phyloP scores from a whole-genome alignment of 2,113 vertebrate genomes.

The Silurus glanis region DNA sequence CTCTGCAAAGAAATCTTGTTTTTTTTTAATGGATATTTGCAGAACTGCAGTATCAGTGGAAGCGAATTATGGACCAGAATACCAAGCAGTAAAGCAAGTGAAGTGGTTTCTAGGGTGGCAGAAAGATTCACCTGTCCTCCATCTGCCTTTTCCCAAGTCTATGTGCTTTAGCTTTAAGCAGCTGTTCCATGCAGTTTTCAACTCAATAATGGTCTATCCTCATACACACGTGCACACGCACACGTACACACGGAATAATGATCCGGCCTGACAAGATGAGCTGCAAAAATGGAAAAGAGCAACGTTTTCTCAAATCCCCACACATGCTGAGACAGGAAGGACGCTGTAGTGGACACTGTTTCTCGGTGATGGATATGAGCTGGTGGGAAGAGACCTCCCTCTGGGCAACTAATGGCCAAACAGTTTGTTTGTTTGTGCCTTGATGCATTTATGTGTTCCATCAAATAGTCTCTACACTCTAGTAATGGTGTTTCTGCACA shows the following conservation, averaged over 20 bases:
- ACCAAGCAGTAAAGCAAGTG: conserved; percentile 23
- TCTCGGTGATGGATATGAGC: conserved; percentile 52
- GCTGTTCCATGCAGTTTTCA: conserved; percentile 29
- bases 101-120: conserved; percentile 33
- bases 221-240: conserved; percentile 7
- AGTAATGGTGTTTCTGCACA: conserved; percentile 45
- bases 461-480: conserved; percentile 49
- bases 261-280: conserved; percentile 40
- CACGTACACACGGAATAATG: conserved; percentile 31
- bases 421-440: conserved; percentile 56
- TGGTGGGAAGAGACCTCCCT: conserved; percentile 54
- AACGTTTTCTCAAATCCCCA: conserved; percentile 37
- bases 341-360: conserved; percentile 44
- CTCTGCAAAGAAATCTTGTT: conserved; percentile 13
- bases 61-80: conserved; percentile 26
- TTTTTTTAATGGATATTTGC: background rate
- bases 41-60: conserved; percentile 7
- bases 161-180: conserved; percentile 36
- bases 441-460: conserved; percentile 55
- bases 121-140: conserved; percentile 29
- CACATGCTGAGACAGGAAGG: conserved; percentile 38
- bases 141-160: conserved; percentile 37
- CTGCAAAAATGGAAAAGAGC: conserved; percentile 45
- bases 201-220: conserved; percentile 27
- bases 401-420: conserved; percentile 53